These are phyloP conservation scores for Odontophorus gujanensis DNA, from an alignment of 2,113 vertebrate genomes.

Conservation along the genomic window DNA sequence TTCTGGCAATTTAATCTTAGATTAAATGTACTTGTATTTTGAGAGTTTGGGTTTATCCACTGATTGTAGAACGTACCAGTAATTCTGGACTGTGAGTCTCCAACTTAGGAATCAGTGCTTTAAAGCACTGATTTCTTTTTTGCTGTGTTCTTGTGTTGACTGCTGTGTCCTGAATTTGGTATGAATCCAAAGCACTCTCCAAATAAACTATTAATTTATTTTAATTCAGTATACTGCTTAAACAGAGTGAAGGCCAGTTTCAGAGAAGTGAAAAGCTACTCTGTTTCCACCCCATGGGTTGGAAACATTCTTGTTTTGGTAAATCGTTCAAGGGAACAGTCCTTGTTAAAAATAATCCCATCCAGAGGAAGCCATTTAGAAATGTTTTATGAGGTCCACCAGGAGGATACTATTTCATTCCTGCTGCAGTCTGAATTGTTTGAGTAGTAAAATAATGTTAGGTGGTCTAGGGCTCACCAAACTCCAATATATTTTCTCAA, in stretches of 20 bases:
- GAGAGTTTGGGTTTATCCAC: not conserved
- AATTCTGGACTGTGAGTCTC: not conserved
- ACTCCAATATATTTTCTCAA: not conserved
- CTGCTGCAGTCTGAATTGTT: slow-evolving; percentile 4
- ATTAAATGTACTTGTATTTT: not conserved
- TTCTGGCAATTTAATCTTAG: not conserved
- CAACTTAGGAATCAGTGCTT: not conserved
- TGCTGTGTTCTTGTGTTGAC: slow-evolving; percentile 16
- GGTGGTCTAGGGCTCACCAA: not conserved
- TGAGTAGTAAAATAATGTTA: slow-evolving; percentile 26
- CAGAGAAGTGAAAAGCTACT: slow-evolving; percentile 37
- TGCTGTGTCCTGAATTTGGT: slow-evolving; percentile 62
- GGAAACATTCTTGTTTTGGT: slow-evolving; percentile 63
- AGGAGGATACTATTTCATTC: not conserved
- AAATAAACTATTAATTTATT: not conserved
- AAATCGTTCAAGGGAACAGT: slow-evolving; percentile 34
- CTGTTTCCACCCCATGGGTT: slow-evolving; percentile 25
- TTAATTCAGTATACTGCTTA: slow-evolving; percentile 51
- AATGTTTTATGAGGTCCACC: slow-evolving; percentile 31
- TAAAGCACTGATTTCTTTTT: not conserved
- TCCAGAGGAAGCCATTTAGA: slow-evolving; percentile 39
- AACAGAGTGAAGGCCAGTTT: slow-evolving; percentile 6
- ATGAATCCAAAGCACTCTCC: slow-evolving; percentile 25
- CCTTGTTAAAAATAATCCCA: slow-evolving; percentile 56
- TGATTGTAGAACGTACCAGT: not conserved